A percentile compares a stretch with the other conserved stretches of the same genome.
These are phyloP conservation scores for Synodontis membranacea DNA, from an alignment of 2,113 vertebrate species.

Conservation along the genomic window DNA sequence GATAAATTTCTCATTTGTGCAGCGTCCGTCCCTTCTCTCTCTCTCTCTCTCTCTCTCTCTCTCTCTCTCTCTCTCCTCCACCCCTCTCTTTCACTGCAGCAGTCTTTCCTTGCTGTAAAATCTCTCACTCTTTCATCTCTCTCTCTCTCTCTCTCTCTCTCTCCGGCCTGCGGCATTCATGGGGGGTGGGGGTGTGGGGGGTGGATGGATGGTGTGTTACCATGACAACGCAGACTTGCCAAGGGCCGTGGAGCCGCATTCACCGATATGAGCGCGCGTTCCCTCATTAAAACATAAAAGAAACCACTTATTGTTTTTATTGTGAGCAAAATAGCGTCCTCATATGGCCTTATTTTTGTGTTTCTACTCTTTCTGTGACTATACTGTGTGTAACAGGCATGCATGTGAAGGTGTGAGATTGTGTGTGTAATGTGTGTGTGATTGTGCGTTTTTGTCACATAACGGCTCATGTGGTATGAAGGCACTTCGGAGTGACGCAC, in stretches of 20 bases:
- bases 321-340: background rate
- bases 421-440: background rate
- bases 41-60: background rate
- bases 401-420: background rate
- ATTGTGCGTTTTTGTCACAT: background rate
- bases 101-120: constrained; percentile 40
- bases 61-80: background rate
- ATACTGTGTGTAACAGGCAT: background rate
- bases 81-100: constrained; percentile 43
- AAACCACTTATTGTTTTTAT: background rate
- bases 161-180: constrained; percentile 49
- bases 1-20: constrained; percentile 62
- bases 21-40: background rate
- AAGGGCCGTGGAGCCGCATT: constrained; percentile 51
- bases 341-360: background rate
- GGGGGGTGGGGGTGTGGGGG: constrained; percentile 12
- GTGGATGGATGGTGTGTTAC: constrained; percentile 44
- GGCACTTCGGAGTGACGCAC: constrained; percentile 1
- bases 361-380: background rate
- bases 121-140: constrained; percentile 28
- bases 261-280: constrained; percentile 28
- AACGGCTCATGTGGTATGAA: background rate
- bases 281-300: constrained; percentile 15
- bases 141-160: constrained; percentile 26
- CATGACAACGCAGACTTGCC: constrained; percentile 55